Evolutionary conservation across 2,113 vertebrate species (phyloP), one percentile per base, ranked within the genome.

Genomic region (Macquaria ambigua): DNA sequence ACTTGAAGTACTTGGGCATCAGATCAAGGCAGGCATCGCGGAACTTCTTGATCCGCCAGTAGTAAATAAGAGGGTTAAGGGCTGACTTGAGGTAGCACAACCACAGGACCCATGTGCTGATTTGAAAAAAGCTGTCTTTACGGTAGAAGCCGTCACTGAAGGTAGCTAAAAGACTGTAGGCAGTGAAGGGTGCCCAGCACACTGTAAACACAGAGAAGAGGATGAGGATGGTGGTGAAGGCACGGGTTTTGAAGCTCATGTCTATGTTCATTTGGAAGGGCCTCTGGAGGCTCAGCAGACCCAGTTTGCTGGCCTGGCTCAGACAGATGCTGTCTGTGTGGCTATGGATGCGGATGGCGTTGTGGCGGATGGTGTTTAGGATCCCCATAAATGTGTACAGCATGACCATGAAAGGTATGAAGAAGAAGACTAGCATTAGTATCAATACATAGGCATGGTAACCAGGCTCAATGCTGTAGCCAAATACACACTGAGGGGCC

Each of bases 161-260:
- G 3, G 97, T 97, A 6, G 97, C 96, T 82, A 98, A 95, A 92
- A 99, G 96, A 94, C 97, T 98, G 92, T 98, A 99, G 77, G 97
- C 96, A 81, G 98, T 97, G 90, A 99, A 99, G 0, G 98, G 98
- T 0, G 97, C 97, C 97, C 97, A 99, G 95, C 98, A 99, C 79
- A 97, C 94, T 58, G 97, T 97, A 95, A 98, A 99, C 85, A 99
- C 97, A 0, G 97, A 97, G 90, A 99, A 99, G 79, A 99, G 97
- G 94, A 99, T 97, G 95, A 99, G 96, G 92, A 99, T 99, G 94
- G 98, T 99, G 92, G 97, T 97, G 95, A 99, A 99, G 96, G 98
- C 98, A 97, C 98, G 98, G 16, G 98, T 99, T 96, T 99, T 99
- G 96, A 99, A 99, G 96, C 98, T 98, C 97, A 99, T 98, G 96